Evolutionary conservation across 2,888 invertebrate genomes (phyloP).

Genomic region (Meiosimyza platycephala): DNA sequence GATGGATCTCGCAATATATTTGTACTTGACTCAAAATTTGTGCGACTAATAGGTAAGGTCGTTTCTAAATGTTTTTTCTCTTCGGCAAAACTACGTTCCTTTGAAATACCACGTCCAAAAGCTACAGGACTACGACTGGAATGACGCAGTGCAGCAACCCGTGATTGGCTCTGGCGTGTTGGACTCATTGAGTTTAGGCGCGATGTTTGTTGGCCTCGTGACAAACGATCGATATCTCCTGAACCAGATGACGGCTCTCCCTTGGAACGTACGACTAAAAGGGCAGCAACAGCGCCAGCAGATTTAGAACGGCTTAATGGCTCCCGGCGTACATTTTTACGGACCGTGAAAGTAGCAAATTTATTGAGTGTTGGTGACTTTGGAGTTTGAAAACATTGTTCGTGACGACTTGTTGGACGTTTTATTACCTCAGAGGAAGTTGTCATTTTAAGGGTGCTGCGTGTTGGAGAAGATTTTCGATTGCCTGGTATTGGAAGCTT

Average conservation of each 20-base stretch:
- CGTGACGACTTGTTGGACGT: slow-evolving; percentile 56
- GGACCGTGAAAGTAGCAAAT: slow-evolving; percentile 63
- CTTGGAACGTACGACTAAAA: slow-evolving; percentile 50
- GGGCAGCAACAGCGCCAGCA: slow-evolving; percentile 58
- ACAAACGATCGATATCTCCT: slow-evolving; percentile 36
- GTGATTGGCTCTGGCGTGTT: slow-evolving; percentile 48
- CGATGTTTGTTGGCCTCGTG: slow-evolving; percentile 55
- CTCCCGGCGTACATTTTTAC: slow-evolving; percentile 55
- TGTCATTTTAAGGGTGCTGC: slow-evolving; percentile 71
- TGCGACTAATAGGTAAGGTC: slow-evolving; percentile 59
- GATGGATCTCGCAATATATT: slow-evolving; percentile 69
- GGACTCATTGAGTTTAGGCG: slow-evolving; percentile 63
- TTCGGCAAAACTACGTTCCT: slow-evolving; percentile 72
- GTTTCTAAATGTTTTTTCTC: slow-evolving; percentile 70
- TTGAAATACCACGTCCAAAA: slow-evolving; percentile 67
- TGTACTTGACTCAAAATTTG: slow-evolving; percentile 65
- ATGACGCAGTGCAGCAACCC: slow-evolving; percentile 55
- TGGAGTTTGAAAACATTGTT: slow-evolving; percentile 60
- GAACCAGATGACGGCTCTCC: slow-evolving; percentile 42
- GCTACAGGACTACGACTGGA: slow-evolving; percentile 67
- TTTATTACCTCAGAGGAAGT: slow-evolving; percentile 69
- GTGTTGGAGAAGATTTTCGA: slow-evolving; percentile 77
- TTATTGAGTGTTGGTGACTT: slow-evolving; percentile 56
- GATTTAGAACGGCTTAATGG: slow-evolving; percentile 65
- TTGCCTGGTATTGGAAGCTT: slow-evolving; percentile 86